Conservation (phyloP, 2,113 vertebrate species). For the Apodemus speciosus region DNA sequence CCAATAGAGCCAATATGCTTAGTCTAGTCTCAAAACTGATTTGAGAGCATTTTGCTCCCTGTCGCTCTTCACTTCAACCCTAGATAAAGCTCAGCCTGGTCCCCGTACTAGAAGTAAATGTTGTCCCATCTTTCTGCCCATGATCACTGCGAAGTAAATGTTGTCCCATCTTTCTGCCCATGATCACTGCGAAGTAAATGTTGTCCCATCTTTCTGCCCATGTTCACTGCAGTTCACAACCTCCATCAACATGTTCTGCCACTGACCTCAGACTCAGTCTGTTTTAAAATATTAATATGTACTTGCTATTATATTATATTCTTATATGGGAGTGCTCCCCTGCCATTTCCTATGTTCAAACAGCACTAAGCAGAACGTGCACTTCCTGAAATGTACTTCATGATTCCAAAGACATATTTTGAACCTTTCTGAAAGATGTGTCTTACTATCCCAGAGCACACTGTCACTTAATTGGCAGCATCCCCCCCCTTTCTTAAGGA, state of each 20-base stretch:
- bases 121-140: neutral
- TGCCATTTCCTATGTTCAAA: constrained; percentile 49
- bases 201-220: neutral
- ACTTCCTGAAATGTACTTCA: constrained; percentile 51
- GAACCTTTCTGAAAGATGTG: constrained; percentile 62
- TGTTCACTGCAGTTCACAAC: neutral
- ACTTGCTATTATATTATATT: constrained; percentile 51
- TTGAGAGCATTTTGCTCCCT: neutral
- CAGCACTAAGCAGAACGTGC: constrained; percentile 21
- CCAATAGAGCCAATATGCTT: neutral
- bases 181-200: neutral
- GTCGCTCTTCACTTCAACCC: neutral
- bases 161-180: neutral
- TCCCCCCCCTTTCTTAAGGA: constrained; percentile 42
- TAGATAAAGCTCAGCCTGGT: neutral
- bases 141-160: neutral
- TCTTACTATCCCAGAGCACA: constrained; percentile 7
- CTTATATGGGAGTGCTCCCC: constrained; percentile 41
- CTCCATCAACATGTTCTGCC: neutral
- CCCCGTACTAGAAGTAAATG: neutral
- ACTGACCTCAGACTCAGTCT: constrained; percentile 48
- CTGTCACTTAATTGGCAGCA: constrained; percentile 31
- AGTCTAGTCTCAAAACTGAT: neutral
- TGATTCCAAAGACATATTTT: constrained; percentile 39
- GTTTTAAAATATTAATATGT: constrained; percentile 61